A percentile compares a stretch with the other conserved stretches of the same genome.
phyloP scores from a whole-genome alignment of 2,888 invertebrate genomes.

The Flexamia atlantica region DNA sequence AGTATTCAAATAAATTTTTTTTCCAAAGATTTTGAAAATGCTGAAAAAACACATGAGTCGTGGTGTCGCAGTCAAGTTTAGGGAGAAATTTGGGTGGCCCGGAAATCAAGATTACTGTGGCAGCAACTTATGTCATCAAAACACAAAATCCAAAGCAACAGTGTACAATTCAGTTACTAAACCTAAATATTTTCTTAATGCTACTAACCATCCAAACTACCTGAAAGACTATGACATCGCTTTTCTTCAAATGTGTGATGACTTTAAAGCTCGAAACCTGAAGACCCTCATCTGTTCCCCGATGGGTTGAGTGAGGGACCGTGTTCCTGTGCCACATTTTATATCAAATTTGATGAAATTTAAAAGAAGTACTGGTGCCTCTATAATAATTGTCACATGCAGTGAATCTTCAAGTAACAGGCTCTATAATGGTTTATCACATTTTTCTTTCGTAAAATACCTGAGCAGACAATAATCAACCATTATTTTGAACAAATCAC shows the following conservation, averaged over 20 bases:
- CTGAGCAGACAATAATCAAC: neutral
- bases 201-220: neutral
- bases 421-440: neutral
- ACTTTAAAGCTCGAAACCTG: conserved; percentile 12
- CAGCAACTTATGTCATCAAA: neutral
- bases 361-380: neutral
- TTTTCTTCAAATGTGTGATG: neutral
- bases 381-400: neutral
- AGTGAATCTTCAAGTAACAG: neutral
- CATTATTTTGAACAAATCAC: too few relatives aligned
- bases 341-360: neutral
- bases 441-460: neutral
- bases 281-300: too few relatives aligned
- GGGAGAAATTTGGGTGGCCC: neutral
- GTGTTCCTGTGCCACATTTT: neutral
- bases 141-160: neutral
- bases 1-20: neutral
- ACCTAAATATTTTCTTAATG: conserved; percentile 13
- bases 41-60: neutral
- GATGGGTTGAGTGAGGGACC: neutral
- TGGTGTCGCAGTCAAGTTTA: neutral
- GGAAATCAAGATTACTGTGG: neutral
- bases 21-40: neutral
- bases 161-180: neutral
- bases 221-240: neutral